Conservation (phyloP, 2,113 vertebrate genomes). For the Archocentrus centrarchus region DNA sequence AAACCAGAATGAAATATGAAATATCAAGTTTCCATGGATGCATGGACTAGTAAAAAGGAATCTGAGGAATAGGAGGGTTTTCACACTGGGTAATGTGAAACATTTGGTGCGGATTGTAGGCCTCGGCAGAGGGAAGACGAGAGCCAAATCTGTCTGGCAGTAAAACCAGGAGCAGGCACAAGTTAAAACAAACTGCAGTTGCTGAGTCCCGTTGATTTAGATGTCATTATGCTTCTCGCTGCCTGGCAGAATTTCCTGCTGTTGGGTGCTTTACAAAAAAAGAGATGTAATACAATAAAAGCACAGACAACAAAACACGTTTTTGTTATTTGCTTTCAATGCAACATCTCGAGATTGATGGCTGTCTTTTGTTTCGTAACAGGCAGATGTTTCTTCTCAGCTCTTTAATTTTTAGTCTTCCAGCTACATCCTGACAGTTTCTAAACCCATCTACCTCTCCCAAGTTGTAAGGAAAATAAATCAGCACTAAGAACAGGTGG, state of each 20-base stretch:
- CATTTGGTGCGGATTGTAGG: conserved; percentile 97
- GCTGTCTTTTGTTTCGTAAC: not conserved
- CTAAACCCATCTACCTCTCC: not conserved
- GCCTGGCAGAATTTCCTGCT: conserved; percentile 37
- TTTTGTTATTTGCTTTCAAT: not conserved
- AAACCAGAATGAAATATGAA: conserved; percentile 99
- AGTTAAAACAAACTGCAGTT: conserved; percentile 84
- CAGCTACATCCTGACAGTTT: not conserved
- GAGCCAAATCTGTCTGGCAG: conserved; percentile 86
- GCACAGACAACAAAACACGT: not conserved
- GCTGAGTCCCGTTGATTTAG: conserved; percentile 85
- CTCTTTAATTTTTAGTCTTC: not conserved
- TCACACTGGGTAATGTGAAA: conserved; percentile 99
- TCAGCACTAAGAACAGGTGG: not conserved
- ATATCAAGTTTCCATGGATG: conserved; percentile 98
- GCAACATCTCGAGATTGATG: not conserved
- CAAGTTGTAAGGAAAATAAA: not conserved
- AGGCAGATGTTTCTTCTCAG: not conserved
- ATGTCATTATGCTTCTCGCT: conserved; percentile 76
- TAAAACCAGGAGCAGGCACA: conserved; percentile 88
- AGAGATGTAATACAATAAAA: not conserved
- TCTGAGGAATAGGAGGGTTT: conserved; percentile 97
- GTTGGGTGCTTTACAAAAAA: accelerated
- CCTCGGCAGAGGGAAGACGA: conserved; percentile 86
- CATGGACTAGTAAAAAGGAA: conserved; percentile 98